Evolutionary conservation across 2,797 vertebrate genomes (phyloP).

Genomic region (Intellagama lesueurii): DNA sequence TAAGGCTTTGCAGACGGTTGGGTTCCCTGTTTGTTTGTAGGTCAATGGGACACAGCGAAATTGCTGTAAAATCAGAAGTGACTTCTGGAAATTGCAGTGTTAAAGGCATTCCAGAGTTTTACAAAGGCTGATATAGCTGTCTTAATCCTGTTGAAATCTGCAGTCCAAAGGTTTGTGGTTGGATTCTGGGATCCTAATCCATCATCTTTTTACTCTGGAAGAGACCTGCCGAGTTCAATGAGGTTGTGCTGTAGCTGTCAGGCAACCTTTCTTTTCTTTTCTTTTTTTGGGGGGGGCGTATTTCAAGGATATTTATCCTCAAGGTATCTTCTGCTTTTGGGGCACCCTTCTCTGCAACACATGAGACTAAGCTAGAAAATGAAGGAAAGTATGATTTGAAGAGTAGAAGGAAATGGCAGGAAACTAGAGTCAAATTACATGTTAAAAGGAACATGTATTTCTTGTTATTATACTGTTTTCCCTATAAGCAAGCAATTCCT

Average conservation of each 20-base stretch:
- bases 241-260: not conserved
- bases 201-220: not conserved
- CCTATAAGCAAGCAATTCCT: no score
- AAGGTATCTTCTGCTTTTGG: not conserved
- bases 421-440: not conserved
- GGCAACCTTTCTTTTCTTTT: not conserved
- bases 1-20: not conserved
- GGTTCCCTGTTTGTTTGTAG: not conserved
- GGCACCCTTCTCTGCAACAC: no score
- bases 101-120: not conserved
- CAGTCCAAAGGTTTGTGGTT: not conserved
- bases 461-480: no score
- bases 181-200: not conserved
- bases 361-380: not conserved
- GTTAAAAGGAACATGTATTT: no score
- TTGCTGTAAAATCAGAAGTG: slow-evolving; percentile 1
- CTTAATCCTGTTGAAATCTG: not conserved
- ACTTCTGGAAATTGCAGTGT: not conserved
- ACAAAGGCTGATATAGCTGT: not conserved
- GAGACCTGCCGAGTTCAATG: not conserved
- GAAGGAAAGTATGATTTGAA: not conserved
- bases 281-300: no score
- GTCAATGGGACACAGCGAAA: slow-evolving; percentile 15
- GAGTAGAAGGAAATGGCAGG: not conserved
- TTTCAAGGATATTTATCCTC: not conserved